Evolutionary conservation across 2,113 vertebrate genomes (phyloP), one percentile per base, ranked within the genome.

Genomic region (Thomomys bottae): DNA sequence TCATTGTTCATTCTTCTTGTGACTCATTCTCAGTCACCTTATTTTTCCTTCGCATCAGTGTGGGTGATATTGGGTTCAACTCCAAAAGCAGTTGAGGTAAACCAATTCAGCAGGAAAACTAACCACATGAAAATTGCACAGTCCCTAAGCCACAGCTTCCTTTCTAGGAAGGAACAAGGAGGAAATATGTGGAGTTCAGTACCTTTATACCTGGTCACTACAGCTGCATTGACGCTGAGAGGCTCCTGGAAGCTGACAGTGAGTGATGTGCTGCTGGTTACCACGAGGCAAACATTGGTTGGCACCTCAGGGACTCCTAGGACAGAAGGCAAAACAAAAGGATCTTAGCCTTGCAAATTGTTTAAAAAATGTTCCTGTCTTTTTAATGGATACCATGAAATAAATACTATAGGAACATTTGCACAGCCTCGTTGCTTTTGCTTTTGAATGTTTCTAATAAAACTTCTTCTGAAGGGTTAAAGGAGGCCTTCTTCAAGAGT

Each of bases 181-280:
- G 94, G 95, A 96, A 76, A 49, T 49, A 68, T 61, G 49, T 84
- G 32, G 93, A 96, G 92, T 80, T 11, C 92, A 93, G 77, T 98
- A 99, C 99, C 99, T 99, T 98, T 99, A 97, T 99, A 99, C 97
- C 98, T 99, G 96, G 99, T 99, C 92, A 99, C 98, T 90, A 99
- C 98, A 45, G 99, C 98, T 77, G 99, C 98, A 94, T 99, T 99
- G 95, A 99, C 98, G 93, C 98, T 98, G 84, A 98, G 98, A n/a
- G 99, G 99, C 96, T 99, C 99, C 92, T 99, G 99, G 96, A 99
- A 99, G 97, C 97, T 98, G 98, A 99, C 98, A 40, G 98, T 99
- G 97, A 99, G 98, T 45, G 99, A 97, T 84, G 97, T 98, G 96
- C 98, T 99, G 96, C 99, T 98, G 91, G 98, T 99, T 95, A 99